phyloP scores from a whole-genome alignment of 2,888 invertebrate species.

The Aricia artaxerxes region DNA sequence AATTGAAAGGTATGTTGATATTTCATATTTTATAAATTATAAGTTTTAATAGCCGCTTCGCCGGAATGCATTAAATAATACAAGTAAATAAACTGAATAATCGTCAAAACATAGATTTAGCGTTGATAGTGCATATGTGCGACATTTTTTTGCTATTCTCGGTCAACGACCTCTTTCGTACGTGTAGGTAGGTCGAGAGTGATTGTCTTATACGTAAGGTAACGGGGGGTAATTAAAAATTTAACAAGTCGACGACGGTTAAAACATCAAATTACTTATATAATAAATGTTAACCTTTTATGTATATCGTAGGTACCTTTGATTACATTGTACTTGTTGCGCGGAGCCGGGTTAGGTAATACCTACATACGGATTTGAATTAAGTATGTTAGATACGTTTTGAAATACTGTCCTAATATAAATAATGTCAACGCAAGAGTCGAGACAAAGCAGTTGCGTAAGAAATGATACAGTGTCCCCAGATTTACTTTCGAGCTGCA shows the following conservation, averaged over 20 bases:
- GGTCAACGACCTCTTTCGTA: slow-evolving; percentile 65
- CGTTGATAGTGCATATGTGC: slow-evolving; percentile 43
- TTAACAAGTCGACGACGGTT: slow-evolving; percentile 49
- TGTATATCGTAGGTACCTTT: slow-evolving; percentile 57
- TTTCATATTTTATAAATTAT: slow-evolving; percentile 49
- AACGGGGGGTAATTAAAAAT: slow-evolving; percentile 60
- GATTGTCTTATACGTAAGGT: slow-evolving; percentile 62
- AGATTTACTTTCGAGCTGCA: slow-evolving; percentile 42
- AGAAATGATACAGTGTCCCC: slow-evolving; percentile 35
- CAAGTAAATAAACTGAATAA: neutral
- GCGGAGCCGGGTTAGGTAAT: slow-evolving; percentile 34
- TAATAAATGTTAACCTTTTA: slow-evolving; percentile 67
- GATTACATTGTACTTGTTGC: slow-evolving; percentile 54
- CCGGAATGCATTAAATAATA: neutral
- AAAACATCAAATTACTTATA: slow-evolving; percentile 51
- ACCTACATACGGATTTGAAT: slow-evolving; percentile 36
- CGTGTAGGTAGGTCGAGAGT: slow-evolving; percentile 56
- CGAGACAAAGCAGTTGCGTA: slow-evolving; percentile 42
- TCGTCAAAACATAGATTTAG: slow-evolving; percentile 35
- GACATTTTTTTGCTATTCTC: slow-evolving; percentile 58
- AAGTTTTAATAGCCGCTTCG: slow-evolving; percentile 48
- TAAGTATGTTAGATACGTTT: slow-evolving; percentile 39
- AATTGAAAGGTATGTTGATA: slow-evolving; percentile 69
- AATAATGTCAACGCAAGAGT: slow-evolving; percentile 40
- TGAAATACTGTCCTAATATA: slow-evolving; percentile 42